Evolutionary conservation across 92 coral and sea anemone genomes (phyloP).

Genomic region (Heliopora coerulea): DNA sequence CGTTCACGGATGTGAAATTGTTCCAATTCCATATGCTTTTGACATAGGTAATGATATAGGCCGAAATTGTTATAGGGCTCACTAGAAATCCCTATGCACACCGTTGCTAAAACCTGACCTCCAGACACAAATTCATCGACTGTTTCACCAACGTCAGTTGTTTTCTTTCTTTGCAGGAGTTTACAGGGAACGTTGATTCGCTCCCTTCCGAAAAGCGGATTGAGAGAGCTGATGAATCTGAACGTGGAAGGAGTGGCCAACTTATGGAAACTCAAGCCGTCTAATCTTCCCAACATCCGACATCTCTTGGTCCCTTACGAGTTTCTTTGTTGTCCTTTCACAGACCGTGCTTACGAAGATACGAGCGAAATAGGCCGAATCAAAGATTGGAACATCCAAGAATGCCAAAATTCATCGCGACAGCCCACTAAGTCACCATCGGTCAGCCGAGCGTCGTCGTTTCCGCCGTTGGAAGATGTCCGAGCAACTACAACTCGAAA

Average conservation of each 20-base stretch:
- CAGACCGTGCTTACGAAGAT: not conserved
- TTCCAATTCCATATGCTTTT: too few relatives aligned
- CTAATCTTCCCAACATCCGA: slow-evolving; percentile 51
- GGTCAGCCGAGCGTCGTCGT: not conserved
- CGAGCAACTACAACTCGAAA: not conserved
- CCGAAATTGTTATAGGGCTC: too few relatives aligned
- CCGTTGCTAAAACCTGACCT: too few relatives aligned
- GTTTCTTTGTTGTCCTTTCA: slow-evolving; percentile 82
- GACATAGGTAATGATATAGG: too few relatives aligned
- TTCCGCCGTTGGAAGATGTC: not conserved
- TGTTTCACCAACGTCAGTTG: not conserved
- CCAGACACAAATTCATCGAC: too few relatives aligned
- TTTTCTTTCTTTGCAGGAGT: slow-evolving; percentile 49
- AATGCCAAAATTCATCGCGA: not conserved
- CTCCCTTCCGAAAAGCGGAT: slow-evolving; percentile 64
- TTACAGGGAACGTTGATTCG: slow-evolving; percentile 60
- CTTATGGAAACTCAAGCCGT: slow-evolving; percentile 71
- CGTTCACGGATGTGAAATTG: too few relatives aligned
- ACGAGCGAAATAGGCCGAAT: not conserved
- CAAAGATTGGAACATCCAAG: not conserved
- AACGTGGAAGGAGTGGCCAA: slow-evolving; percentile 55
- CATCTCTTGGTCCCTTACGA: slow-evolving; percentile 55
- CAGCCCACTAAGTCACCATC: not conserved
- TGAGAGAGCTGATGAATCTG: slow-evolving; percentile 43
- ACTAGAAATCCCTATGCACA: too few relatives aligned